phyloP scores from a whole-genome alignment of 2,888 invertebrate species.

The Nasonia oneida region DNA sequence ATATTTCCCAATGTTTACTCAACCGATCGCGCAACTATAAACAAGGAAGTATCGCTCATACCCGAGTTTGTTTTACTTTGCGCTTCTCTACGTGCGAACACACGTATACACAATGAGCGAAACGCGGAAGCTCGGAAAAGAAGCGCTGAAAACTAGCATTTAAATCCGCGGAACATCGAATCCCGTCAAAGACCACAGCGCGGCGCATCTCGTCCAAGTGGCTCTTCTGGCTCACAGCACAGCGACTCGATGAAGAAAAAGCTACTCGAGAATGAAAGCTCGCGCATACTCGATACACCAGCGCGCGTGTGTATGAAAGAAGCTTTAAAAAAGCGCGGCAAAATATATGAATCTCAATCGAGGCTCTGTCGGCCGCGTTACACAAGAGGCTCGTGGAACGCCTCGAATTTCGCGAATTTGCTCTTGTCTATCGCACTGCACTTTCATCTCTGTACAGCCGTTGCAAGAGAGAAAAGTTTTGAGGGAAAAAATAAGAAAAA shows the following conservation, averaged over 20 bases:
- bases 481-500: neutral
- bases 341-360: slow-evolving; percentile 30
- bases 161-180: neutral
- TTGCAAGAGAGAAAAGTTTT: neutral
- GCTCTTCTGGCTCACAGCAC: neutral
- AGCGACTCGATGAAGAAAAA: neutral
- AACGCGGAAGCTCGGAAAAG: neutral
- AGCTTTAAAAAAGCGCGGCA: slow-evolving; percentile 27
- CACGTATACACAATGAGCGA: neutral
- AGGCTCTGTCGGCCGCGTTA: neutral
- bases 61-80: neutral
- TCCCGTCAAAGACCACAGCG: neutral
- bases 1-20: neutral
- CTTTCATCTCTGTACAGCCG: neutral
- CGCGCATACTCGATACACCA: neutral
- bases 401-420: neutral
- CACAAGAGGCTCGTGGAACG: neutral
- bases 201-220: neutral
- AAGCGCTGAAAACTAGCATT: neutral
- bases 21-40: neutral
- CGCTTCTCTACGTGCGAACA: neutral
- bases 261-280: neutral
- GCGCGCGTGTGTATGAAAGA: neutral
- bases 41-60: neutral
- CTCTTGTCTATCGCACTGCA: neutral